These are phyloP conservation scores for Parapsyche elsis DNA, from an alignment of 1,140 invertebrate species.

Conservation along the genomic window DNA sequence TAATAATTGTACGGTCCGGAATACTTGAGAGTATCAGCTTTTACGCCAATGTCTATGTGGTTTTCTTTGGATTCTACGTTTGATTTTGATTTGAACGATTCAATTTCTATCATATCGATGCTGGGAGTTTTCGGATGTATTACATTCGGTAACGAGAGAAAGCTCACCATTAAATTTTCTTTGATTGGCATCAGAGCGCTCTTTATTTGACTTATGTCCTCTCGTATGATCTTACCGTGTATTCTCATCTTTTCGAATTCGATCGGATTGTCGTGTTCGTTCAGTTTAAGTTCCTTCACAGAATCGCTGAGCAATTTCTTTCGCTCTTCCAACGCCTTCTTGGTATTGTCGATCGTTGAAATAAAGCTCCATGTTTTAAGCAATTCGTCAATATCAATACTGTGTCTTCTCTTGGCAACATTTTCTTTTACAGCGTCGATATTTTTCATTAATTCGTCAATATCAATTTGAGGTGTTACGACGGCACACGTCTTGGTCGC, in stretches of 20 bases:
- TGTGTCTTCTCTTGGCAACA: conserved; percentile 61
- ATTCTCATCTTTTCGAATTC: conserved; percentile 66
- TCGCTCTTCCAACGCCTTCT: conserved; percentile 62
- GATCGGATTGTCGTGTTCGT: conserved; percentile 61
- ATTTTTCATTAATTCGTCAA: conserved; percentile 66
- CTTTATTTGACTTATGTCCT: conserved; percentile 71
- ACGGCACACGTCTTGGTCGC: conserved; percentile 70
- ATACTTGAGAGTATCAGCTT: conserved; percentile 69
- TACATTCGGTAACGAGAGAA: conserved; percentile 73
- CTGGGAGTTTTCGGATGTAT: conserved; percentile 73
- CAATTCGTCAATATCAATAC: conserved; percentile 64
- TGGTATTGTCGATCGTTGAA: conserved; percentile 61
- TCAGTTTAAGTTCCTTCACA: conserved; percentile 55
- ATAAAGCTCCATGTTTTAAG: conserved; percentile 68
- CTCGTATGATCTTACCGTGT: conserved; percentile 68
- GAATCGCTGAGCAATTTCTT: conserved; percentile 44
- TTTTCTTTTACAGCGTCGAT: conserved; percentile 65
- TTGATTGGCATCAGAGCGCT: conserved; percentile 71
- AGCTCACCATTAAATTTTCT: conserved; percentile 68
- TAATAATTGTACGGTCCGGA: conserved; percentile 71
- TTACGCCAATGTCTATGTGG: conserved; percentile 71
- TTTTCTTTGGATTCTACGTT: conserved; percentile 56
- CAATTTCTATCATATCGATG: conserved; percentile 62
- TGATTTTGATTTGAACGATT: conserved; percentile 60
- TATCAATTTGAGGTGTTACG: conserved; percentile 72